phyloP scores from a whole-genome alignment of 2,113 vertebrate genomes.

The Meles meles region DNA sequence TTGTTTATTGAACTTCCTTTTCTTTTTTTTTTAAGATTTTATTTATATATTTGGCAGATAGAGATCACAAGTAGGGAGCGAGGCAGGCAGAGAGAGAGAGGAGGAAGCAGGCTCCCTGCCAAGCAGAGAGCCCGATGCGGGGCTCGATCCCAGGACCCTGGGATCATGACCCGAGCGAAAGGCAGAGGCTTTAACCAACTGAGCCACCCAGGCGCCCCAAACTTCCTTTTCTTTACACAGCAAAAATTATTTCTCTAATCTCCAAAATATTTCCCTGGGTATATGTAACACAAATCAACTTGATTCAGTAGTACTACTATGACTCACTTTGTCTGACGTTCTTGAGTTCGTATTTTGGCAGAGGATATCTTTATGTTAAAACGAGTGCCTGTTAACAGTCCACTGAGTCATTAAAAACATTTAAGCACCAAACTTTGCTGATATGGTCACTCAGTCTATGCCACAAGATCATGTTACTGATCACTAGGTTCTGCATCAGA shows the following conservation, averaged over 20 bases:
- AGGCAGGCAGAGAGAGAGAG: no score
- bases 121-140: no score
- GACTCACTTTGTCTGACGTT: not conserved
- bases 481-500: not conserved
- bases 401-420: not conserved
- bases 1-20: not conserved
- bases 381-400: not conserved
- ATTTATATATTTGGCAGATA: no score
- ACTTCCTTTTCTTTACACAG: not conserved
- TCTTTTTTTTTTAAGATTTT: no score
- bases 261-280: not conserved
- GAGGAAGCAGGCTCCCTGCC: no score
- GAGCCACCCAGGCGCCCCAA: no score
- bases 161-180: no score
- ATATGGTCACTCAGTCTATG: not conserved
- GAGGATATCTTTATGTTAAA: not conserved
- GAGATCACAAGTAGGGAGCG: no score
- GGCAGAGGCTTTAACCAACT: no score
- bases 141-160: no score
- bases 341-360: not conserved
- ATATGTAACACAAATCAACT: not conserved
- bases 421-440: not conserved
- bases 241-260: not conserved
- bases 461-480: not conserved
- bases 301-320: not conserved